Conservation (phyloP, 2,888 invertebrate species). For the Pachliopta kotzebuea region DNA sequence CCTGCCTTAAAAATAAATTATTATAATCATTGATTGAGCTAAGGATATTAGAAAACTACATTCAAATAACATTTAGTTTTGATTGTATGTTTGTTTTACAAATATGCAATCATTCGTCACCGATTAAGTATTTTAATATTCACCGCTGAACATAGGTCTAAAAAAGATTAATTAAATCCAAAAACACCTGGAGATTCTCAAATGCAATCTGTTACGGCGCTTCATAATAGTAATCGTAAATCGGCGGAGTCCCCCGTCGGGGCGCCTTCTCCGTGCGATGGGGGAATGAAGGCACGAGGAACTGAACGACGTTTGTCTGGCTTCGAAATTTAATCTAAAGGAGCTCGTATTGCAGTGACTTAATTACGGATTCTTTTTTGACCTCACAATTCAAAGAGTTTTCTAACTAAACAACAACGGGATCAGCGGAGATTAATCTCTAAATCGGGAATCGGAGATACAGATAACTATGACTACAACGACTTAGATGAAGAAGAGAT, state of each 20-base stretch:
- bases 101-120: too few species aligned
- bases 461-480: too few species aligned
- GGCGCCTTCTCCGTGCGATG: background rate
- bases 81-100: too few species aligned
- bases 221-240: constrained; percentile 5
- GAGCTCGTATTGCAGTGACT: background rate
- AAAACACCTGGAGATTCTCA: constrained; percentile 3
- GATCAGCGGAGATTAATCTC: too few species aligned
- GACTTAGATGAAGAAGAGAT: too few species aligned
- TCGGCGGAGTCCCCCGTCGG: background rate
- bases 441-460: too few species aligned
- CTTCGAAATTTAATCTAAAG: constrained; percentile 2
- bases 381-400: too few species aligned
- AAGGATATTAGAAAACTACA: background rate
- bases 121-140: too few species aligned
- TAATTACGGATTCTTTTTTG: background rate
- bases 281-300: background rate
- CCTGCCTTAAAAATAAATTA: too few species aligned
- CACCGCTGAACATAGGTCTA: too few species aligned
- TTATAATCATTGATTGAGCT: background rate
- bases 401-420: too few species aligned
- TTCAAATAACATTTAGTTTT: too few species aligned
- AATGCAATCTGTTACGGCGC: constrained; percentile 7
- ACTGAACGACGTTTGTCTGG: constrained; percentile 1
- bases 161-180: background rate